Base-by-base conservation (phyloP, 1,140 invertebrate species). In the Drosophila parvula region DNA sequence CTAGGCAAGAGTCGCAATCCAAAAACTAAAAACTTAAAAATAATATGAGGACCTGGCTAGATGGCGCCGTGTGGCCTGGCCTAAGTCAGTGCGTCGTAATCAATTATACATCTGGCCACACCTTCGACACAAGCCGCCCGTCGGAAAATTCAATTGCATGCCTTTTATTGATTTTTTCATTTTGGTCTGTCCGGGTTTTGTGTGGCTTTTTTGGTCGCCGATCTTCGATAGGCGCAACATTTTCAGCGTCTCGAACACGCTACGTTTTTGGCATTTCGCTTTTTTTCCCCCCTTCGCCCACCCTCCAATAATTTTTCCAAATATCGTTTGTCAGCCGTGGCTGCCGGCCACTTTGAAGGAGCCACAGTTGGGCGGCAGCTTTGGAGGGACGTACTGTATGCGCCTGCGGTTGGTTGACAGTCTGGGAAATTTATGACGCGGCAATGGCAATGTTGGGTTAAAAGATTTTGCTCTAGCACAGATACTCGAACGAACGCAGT, bases 381-480 rank as follows among this genome's bases (percentile, higher is more conserved):
- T 60, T 51, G 36, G 69, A 75, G 74, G 55, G 59, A 43, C 53
- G 45, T n/a, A n/a, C n/a, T n/a, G 60, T 28, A 51, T 43, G 64
- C 53, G n/a, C 45, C 45, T 62, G 74, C 41, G 62, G 78, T 84
- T 74, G 61, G 70, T 79, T 83, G 84, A 89, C 84, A 89, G 84
- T 78, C 63, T 51, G 74, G 44, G 68, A 80, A 84, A 89, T 89
- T 89, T 89, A 89, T 89, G 84, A 89, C 80, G 55, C 84, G 70
- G 62, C 63, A 60, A 40, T 78, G 81, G 73, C 60, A 65, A 65
- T 75, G 79, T 59, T 67, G 68, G 74, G 67, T 78, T 85, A 60
- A 75, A 64, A 76, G 65, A 78, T 74, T 86, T 81, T 22, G 34
- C 56, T 50, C 51, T 53, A 57, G 27, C 44, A 28, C 10, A 57